These are phyloP conservation scores for Stegophylla sp. DNA, from an alignment of 2,888 invertebrate species.

Conservation along the genomic window DNA sequence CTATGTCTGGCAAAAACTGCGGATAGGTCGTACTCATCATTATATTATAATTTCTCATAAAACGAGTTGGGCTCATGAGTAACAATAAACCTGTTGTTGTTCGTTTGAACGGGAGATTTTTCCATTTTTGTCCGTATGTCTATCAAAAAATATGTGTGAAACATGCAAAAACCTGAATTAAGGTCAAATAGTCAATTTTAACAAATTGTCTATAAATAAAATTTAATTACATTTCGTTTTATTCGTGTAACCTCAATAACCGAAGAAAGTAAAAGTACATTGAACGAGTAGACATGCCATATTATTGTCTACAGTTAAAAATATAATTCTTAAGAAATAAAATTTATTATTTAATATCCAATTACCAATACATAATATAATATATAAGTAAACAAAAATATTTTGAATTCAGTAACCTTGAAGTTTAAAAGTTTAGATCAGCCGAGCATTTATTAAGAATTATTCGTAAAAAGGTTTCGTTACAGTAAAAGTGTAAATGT, in stretches of 20 bases:
- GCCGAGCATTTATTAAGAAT: too few relatives aligned
- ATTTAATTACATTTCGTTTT: background rate
- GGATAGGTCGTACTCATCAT: conserved; percentile 5
- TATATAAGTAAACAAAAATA: background rate
- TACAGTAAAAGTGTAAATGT: too few relatives aligned
- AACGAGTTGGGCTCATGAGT: conserved; percentile 27
- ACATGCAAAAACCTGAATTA: conserved; percentile 12
- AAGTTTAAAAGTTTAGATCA: too few relatives aligned
- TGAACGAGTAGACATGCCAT: too few relatives aligned
- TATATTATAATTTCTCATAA: conserved; percentile 9
- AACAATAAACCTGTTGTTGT: conserved; percentile 40
- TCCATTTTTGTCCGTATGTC: conserved; percentile 11
- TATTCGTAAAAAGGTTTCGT: too few relatives aligned
- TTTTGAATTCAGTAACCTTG: too few relatives aligned
- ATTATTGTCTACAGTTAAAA: background rate
- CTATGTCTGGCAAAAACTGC: background rate
- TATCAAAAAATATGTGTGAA: conserved; percentile 15
- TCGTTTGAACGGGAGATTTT: conserved; percentile 22
- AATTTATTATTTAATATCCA: too few relatives aligned
- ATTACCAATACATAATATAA: background rate
- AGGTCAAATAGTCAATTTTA: conserved; percentile 26
- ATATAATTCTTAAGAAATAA: background rate
- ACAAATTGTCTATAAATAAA: background rate
- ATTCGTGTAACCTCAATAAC: background rate
- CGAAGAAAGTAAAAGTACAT: background rate